These are phyloP conservation scores for Dendrolimus kikuchii DNA, from an alignment of 1,140 invertebrate genomes.

Conservation along the genomic window DNA sequence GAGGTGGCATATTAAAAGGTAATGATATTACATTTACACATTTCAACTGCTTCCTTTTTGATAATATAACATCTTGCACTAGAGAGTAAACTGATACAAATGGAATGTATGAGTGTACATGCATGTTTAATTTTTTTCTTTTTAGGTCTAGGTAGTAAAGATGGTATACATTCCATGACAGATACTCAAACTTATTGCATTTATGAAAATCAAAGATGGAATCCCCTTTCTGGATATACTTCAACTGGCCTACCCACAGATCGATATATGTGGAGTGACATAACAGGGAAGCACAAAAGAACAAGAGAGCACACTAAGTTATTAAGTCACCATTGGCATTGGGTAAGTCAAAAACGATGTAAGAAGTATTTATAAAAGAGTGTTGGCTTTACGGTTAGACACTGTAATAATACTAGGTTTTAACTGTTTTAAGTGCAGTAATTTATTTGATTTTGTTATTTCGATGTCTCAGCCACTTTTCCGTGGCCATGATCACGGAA, in stretches of 20 bases:
- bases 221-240: slow-evolving; percentile 90
- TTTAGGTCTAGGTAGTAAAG: slow-evolving; percentile 77
- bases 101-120: neutral
- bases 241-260: slow-evolving; percentile 89
- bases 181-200: slow-evolving; percentile 89
- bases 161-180: slow-evolving; percentile 83
- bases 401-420: too few relatives aligned
- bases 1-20: slow-evolving; percentile 84
- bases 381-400: neutral
- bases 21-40: slow-evolving; percentile 5
- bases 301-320: slow-evolving; percentile 89
- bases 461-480: too few relatives aligned
- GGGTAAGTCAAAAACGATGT: slow-evolving; percentile 73
- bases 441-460: too few relatives aligned
- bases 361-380: slow-evolving; percentile 1
- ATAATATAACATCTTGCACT: neutral
- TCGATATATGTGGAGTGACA: slow-evolving; percentile 92
- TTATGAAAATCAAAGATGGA: slow-evolving; percentile 96
- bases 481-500: too few relatives aligned
- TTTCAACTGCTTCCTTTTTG: neutral
- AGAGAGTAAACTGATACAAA: neutral
- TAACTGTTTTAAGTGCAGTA: too few relatives aligned
- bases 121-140: slow-evolving; percentile 10
- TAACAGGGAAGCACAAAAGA: slow-evolving; percentile 84
- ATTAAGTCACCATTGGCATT: slow-evolving; percentile 90